Evolutionary conservation across 2,113 vertebrate species (phyloP), one percentile per base, ranked within the genome.

Genomic region (Psammodynastes pulverulentus): DNA sequence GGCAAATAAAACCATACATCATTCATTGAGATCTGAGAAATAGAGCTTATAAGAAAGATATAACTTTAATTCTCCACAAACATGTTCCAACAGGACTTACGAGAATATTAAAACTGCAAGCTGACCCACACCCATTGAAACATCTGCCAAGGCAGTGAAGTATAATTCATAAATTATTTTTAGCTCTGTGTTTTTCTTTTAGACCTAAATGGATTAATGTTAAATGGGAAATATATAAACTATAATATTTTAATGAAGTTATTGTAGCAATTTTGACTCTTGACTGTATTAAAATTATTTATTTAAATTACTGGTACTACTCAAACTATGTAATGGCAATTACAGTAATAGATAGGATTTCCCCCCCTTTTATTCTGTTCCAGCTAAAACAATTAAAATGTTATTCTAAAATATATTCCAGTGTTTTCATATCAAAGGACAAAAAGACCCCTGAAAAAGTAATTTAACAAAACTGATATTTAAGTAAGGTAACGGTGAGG

Each of bases 21-120:
- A 90, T 90, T 2, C 91, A 89, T 9, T 29, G 87, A 92, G 91
- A 89, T 89, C 87, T 39, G 21, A 21, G 67, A 58, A 62, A 93
- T 87, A 12, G 62, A 53, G 84, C 56, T 84, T 54, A 56, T 10
- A 92, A 86, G 51, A 29, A 90, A 84, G 62, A 15, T 17, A 92
- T 86, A 52, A 49, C 34, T 91, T 91, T 0, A 58, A 15, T 87
- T 93, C 89, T 1, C 58, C 2, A 90, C 46, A 93, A 91, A 54
- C 53, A 4, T 26, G 58, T 86, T 94, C 10, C 9, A 87, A 52
- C 84, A 91, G 51, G 90, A 52, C 1, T 89, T 87, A 4, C 2
- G 26, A 91, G 67, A 92, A 0, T 10, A 92, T 1, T 48, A 34
- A n/a, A 21, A 52, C 29, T 89, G 52, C 53, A 46, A 0, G 34